These are phyloP conservation scores for Agrotis ipsilon DNA, from an alignment of 2,888 invertebrate genomes.

Conservation along the genomic window DNA sequence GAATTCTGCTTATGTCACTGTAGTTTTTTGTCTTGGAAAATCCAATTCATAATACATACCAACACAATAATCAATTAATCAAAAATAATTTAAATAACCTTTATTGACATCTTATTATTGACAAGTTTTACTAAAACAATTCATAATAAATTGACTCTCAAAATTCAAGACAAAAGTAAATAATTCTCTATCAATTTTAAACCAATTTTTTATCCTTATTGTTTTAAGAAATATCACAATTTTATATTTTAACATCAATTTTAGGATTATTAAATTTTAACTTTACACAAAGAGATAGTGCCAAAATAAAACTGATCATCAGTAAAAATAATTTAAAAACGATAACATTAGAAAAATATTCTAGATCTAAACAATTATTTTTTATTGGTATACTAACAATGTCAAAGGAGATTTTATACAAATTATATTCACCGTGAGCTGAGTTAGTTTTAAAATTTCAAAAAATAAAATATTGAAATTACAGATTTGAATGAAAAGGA, in stretches of 20 bases:
- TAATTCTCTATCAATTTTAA: conserved; percentile 3
- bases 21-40: background rate
- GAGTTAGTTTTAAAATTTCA: background rate
- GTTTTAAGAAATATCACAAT: conserved; percentile 56
- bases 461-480: background rate
- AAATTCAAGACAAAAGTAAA: background rate
- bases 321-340: conserved; percentile 57
- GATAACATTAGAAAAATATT: conserved; percentile 79
- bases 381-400: conserved; percentile 61
- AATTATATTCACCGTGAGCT: conserved; percentile 31
- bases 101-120: conserved; percentile 9
- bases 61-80: background rate
- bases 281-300: background rate
- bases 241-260: conserved; percentile 37
- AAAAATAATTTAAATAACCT: background rate
- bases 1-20: background rate
- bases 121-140: background rate
- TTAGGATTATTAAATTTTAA: conserved; percentile 6
- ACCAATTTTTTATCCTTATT: conserved; percentile 5
- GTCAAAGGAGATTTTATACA: conserved; percentile 54
- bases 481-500: too few relatives aligned
- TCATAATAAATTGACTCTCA: background rate
- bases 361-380: conserved; percentile 69
- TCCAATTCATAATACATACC: background rate
- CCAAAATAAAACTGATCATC: conserved; percentile 53